A percentile compares a stretch with the other conserved stretches of the same genome.
Evolutionary conservation across 2,113 vertebrate genomes (phyloP).

Genomic region (Phylloscopus trochilus): DNA sequence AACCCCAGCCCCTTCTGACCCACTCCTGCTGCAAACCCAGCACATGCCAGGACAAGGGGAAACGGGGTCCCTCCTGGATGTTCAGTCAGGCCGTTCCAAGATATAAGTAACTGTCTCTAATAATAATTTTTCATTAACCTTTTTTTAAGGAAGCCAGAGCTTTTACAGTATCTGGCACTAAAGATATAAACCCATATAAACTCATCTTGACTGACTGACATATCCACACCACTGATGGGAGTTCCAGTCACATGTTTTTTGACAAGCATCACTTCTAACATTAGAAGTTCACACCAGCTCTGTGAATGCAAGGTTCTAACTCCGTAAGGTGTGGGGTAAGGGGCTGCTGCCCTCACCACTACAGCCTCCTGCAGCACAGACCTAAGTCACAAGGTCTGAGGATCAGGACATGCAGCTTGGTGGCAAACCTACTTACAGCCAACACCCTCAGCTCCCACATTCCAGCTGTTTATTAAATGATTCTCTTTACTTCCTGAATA

Average conservation of each 20-base stretch:
- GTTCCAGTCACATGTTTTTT: not conserved
- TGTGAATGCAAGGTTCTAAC: not conserved
- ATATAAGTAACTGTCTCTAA: not conserved
- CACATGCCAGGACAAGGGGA: not conserved
- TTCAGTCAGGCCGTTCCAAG: not conserved
- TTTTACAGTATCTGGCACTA: not conserved
- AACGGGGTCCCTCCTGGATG: not conserved
- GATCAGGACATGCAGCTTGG: not conserved
- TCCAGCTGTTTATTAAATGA: not conserved
- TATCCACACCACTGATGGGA: not conserved
- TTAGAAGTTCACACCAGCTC: not conserved
- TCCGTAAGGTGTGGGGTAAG: not conserved
- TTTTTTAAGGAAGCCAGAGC: not conserved
- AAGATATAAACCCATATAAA: not conserved
- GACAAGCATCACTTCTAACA: not conserved
- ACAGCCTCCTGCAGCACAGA: not conserved
- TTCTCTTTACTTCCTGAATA: not conserved
- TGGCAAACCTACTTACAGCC: not conserved
- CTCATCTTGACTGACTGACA: not conserved
- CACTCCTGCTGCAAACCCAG: not conserved
- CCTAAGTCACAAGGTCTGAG: not conserved
- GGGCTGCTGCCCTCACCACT: not conserved
- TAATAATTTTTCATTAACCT: not conserved
- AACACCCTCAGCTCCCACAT: not conserved
- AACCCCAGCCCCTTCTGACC: not conserved